Evolutionary conservation across 2,888 invertebrate genomes (phyloP).

Genomic region (Iphiclides podalirius): DNA sequence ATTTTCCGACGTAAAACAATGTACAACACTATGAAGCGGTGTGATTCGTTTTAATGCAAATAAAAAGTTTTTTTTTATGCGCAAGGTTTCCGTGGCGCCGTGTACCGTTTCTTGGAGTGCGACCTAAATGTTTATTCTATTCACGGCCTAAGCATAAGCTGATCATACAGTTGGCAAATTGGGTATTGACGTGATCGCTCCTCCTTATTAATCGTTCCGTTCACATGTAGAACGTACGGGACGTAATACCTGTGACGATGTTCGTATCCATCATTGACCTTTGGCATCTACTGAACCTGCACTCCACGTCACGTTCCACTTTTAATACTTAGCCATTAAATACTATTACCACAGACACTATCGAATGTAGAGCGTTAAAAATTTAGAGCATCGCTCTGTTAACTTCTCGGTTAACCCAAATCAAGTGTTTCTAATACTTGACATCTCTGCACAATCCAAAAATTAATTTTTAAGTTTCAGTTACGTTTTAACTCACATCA

Average conservation of each 20-base stretch:
- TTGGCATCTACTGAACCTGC: constrained; percentile 28
- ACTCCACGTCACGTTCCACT: background rate
- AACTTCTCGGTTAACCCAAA: no score
- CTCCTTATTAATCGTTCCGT: constrained; percentile 43
- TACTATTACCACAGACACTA: no score
- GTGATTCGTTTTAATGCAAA: background rate
- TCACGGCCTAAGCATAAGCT: constrained; percentile 10
- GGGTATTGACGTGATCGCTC: constrained; percentile 25
- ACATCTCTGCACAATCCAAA: no score
- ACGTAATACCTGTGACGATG: constrained; percentile 46
- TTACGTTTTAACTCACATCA: no score
- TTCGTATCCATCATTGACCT: constrained; percentile 18
- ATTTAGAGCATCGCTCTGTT: no score
- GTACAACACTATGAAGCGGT: background rate
- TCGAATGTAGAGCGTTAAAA: no score
- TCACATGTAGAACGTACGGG: constrained; percentile 63
- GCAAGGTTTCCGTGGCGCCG: constrained; percentile 11
- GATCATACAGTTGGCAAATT: constrained; percentile 10
- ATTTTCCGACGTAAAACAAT: background rate
- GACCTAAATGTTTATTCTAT: constrained; percentile 14
- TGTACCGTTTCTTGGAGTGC: constrained; percentile 10
- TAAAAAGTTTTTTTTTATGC: background rate
- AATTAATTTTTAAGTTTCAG: no score
- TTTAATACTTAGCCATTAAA: background rate
- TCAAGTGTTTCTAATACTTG: no score